These are phyloP conservation scores for Atherinosoma microstoma DNA, from an alignment of 2,797 vertebrate genomes.

Conservation along the genomic window DNA sequence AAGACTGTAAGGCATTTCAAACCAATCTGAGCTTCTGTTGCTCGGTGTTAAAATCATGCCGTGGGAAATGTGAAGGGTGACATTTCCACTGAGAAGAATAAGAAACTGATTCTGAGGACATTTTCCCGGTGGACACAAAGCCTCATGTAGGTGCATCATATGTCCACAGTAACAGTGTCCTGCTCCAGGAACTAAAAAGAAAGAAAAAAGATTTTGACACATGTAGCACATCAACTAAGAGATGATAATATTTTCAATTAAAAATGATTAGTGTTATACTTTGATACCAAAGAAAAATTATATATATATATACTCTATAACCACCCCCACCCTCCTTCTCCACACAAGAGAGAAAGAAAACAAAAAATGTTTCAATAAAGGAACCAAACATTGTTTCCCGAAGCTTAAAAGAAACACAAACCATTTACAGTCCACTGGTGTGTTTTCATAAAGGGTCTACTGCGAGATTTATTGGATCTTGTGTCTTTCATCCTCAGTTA, in stretches of 20 bases:
- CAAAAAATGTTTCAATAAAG: constrained; percentile 17
- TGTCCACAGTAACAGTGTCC: constrained; percentile 44
- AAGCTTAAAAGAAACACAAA: constrained; percentile 29
- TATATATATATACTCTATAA: constrained; percentile 48
- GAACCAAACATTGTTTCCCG: constrained; percentile 16
- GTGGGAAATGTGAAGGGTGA: constrained; percentile 55
- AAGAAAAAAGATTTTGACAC: constrained; percentile 24
- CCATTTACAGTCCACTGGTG: constrained; percentile 27
- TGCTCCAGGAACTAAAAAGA: constrained; percentile 25
- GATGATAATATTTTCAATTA: constrained; percentile 55
- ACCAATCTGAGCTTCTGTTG: constrained; percentile 22
- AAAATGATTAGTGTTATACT: constrained; percentile 54
- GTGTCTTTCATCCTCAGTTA: constrained; percentile 31
- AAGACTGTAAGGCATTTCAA: constrained; percentile 4
- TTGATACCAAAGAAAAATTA: constrained; percentile 68
- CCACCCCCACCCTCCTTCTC: constrained; percentile 20
- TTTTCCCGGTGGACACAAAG: constrained; percentile 52
- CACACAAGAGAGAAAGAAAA: constrained; percentile 27
- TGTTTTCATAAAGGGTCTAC: constrained; percentile 66
- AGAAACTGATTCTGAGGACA: constrained; percentile 17
- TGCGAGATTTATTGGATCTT: constrained; percentile 52
- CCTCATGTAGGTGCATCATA: constrained; percentile 37
- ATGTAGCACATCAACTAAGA: constrained; percentile 50
- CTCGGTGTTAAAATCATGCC: constrained; percentile 45
- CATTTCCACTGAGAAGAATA: constrained; percentile 39